Conservation (phyloP, 2,888 invertebrate genomes). For the Cataglyphis rosenhaueri region DNA sequence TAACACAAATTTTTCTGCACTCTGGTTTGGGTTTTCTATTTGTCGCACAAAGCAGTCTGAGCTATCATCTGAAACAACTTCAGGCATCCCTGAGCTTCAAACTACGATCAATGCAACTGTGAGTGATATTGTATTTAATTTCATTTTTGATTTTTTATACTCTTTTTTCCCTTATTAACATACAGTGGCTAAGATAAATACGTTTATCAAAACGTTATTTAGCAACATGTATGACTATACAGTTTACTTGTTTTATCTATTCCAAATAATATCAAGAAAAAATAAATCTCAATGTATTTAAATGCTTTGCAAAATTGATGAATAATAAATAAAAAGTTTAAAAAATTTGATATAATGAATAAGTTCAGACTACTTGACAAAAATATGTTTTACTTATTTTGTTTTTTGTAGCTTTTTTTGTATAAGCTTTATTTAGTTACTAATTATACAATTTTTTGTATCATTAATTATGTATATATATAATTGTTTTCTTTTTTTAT, state of each 20-base stretch:
- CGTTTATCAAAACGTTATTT: not conserved
- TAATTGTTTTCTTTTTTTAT: slow-evolving; percentile 25
- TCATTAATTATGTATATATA: slow-evolving; percentile 1
- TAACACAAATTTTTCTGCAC: slow-evolving; percentile 83
- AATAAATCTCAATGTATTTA: not conserved
- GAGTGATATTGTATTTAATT: slow-evolving; percentile 78
- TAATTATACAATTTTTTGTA: not conserved
- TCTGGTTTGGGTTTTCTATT: slow-evolving; percentile 84
- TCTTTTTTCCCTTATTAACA: not conserved
- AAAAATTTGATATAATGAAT: not conserved
- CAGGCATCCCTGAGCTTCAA: slow-evolving; percentile 79
- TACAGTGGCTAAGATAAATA: slow-evolving; percentile 40
- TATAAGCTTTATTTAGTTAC: slow-evolving; percentile 7
- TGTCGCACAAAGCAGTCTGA: slow-evolving; percentile 83
- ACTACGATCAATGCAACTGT: slow-evolving; percentile 80
- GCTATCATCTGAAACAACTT: slow-evolving; percentile 80
- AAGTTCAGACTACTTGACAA: slow-evolving; percentile 42
- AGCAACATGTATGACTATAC: not conserved
- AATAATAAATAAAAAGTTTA: not conserved
- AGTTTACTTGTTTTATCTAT: not conserved
- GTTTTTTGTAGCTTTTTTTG: not conserved
- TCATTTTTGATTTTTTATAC: not conserved
- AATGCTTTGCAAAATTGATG: not conserved
- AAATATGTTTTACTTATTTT: slow-evolving; percentile 11
- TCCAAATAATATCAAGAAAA: not conserved